Evolutionary conservation across 2,888 invertebrate species (phyloP).

Genomic region (Prionchulus punctatus): DNA sequence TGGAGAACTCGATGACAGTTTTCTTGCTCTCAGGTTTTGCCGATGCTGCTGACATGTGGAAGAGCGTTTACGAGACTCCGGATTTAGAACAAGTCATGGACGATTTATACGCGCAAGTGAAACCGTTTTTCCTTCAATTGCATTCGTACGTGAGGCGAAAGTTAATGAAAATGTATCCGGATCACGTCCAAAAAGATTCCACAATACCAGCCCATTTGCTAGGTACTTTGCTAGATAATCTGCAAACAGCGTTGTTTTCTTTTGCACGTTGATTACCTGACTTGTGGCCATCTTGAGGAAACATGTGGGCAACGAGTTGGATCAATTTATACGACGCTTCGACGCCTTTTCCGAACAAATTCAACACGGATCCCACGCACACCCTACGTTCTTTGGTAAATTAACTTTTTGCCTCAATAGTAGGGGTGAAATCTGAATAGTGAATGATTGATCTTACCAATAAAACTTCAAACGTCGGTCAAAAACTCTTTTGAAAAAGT

Average conservation of each 20-base stretch:
- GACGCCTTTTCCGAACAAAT: conserved; percentile 18
- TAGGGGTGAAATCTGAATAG: too few species aligned
- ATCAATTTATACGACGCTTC: conserved; percentile 24
- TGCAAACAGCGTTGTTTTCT: neutral
- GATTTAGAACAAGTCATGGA: conserved; percentile 14
- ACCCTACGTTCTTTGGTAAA: neutral
- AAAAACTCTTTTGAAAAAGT: too few species aligned
- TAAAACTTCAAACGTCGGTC: too few species aligned
- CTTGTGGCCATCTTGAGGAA: conserved; percentile 16
- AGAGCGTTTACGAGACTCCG: conserved; percentile 26
- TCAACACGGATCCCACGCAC: conserved; percentile 4
- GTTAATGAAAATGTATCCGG: conserved; percentile 22
- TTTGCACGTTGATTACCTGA: neutral
- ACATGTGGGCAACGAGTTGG: conserved; percentile 28
- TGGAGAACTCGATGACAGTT: neutral
- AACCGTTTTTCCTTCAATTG: conserved; percentile 27
- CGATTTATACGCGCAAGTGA: conserved; percentile 20
- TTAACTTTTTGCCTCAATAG: too few species aligned
- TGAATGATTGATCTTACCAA: too few species aligned
- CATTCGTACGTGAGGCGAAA: conserved; percentile 30
- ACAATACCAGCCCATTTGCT: conserved; percentile 32
- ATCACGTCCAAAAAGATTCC: conserved; percentile 20
- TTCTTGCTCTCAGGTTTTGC: conserved; percentile 16
- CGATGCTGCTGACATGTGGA: conserved; percentile 30
- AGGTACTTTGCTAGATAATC: conserved; percentile 18